Percentiles rank a stretch among this genome's conserved stretches.
Conservation (phyloP, 2,888 invertebrate species). For the Sinopyrophorus schimmeli region DNA sequence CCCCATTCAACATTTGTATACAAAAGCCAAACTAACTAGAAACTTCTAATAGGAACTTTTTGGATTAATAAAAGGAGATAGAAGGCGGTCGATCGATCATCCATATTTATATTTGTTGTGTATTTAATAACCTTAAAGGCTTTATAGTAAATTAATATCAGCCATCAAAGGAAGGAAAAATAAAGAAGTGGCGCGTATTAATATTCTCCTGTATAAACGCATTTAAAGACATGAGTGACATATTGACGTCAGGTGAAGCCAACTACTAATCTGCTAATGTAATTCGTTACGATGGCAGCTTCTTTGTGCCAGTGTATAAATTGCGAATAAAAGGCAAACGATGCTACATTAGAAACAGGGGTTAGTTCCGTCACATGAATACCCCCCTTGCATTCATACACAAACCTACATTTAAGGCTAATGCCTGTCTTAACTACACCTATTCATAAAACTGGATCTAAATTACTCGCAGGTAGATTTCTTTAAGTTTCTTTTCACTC, state of each 20-base stretch:
- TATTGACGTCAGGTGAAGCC: conserved; percentile 48
- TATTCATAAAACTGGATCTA: conserved; percentile 37
- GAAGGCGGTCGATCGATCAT: too few relatives aligned
- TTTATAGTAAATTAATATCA: conserved; percentile 13
- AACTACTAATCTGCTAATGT: conserved; percentile 53
- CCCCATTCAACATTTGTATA: too few relatives aligned
- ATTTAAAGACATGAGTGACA: conserved; percentile 38
- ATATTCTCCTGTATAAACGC: conserved; percentile 16
- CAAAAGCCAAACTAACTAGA: too few relatives aligned
- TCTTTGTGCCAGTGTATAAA: conserved; percentile 45
- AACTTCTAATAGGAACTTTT: too few relatives aligned
- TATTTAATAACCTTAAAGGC: conserved; percentile 7
- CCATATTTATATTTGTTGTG: conserved; percentile 1
- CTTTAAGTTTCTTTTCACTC: too few relatives aligned
- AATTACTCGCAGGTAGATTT: conserved; percentile 41
- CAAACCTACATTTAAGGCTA: conserved; percentile 23
- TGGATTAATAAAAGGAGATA: too few relatives aligned
- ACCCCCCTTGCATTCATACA: conserved; percentile 30
- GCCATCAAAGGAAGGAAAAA: conserved; percentile 6
- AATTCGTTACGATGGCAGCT: conserved; percentile 53
- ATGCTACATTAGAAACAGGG: conserved; percentile 44
- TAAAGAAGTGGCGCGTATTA: conserved; percentile 10
- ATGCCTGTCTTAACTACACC: conserved; percentile 39
- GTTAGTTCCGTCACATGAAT: conserved; percentile 38
- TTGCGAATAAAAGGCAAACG: conserved; percentile 48